Conservation (phyloP, 1,140 invertebrate genomes). For the Brachionus calyciflorus region DNA sequence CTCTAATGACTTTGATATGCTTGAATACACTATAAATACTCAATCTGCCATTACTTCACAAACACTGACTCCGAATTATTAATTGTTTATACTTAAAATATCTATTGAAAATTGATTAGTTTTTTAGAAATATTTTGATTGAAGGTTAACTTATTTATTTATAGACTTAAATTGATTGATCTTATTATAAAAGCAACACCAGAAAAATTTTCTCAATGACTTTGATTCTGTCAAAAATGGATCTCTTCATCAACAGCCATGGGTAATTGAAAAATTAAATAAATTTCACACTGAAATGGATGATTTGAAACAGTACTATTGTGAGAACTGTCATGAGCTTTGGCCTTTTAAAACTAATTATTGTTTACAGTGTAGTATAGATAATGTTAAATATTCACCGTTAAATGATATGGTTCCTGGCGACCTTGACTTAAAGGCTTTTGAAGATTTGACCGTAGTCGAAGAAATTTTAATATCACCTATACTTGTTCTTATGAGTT, state of each 20-base stretch:
- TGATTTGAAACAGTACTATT: neutral
- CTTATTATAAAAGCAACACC: neutral
- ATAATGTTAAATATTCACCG: neutral
- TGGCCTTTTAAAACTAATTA: conserved; percentile 1
- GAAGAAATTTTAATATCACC: conserved; percentile 21
- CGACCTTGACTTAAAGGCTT: neutral
- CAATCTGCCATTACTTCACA: neutral
- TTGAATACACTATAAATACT: neutral
- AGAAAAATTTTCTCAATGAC: neutral
- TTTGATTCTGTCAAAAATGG: conserved; percentile 8
- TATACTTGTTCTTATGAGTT: conserved; percentile 23
- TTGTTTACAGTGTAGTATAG: neutral
- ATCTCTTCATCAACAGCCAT: neutral
- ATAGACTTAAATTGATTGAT: neutral
- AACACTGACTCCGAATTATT: too few relatives aligned
- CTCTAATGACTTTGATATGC: neutral
- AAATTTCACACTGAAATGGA: conserved; percentile 17
- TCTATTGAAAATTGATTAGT: neutral
- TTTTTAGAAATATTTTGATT: neutral
- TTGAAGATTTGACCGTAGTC: conserved; percentile 19
- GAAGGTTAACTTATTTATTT: neutral
- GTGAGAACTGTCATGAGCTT: conserved; percentile 10
- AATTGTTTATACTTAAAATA: too few relatives aligned
- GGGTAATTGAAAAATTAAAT: neutral
- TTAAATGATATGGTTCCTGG: neutral